Percentiles rank a stretch among this genome's conserved stretches.
These are phyloP conservation scores for Pogona vitticeps DNA, from an alignment of 2,113 vertebrate species.

Conservation along the genomic window DNA sequence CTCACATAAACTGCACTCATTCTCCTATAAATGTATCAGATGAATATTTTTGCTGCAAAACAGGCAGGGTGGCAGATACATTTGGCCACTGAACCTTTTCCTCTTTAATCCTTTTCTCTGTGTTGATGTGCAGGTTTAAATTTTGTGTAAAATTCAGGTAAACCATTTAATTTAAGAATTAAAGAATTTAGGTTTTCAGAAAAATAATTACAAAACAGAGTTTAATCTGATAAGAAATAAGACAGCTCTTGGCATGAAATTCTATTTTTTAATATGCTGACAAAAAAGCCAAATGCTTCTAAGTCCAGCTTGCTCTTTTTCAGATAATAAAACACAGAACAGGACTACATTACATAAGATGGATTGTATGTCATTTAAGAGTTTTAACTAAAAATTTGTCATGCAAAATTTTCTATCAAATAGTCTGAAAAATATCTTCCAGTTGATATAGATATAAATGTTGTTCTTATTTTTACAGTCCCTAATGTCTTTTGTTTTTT, in stretches of 20 bases:
- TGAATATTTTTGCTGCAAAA: constrained; percentile 50
- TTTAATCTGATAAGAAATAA: constrained; percentile 12
- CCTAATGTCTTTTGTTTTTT: constrained; percentile 27
- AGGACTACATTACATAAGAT: constrained; percentile 56
- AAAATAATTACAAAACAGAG: constrained; percentile 10
- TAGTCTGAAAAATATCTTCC: constrained; percentile 65
- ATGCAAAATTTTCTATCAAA: constrained; percentile 66
- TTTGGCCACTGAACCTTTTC: not conserved
- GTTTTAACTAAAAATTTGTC: constrained; percentile 64
- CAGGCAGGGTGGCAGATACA: not conserved
- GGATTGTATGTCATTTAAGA: constrained; percentile 59
- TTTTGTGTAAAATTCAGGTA: not conserved
- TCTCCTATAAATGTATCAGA: constrained; percentile 30
- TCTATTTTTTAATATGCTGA: constrained; percentile 24
- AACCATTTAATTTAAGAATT: not conserved
- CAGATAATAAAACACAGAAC: constrained; percentile 53
- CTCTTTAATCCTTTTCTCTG: not conserved
- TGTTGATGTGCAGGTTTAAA: not conserved
- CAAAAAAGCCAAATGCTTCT: constrained; percentile 29
- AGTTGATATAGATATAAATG: constrained; percentile 67
- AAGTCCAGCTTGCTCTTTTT: constrained; percentile 37
- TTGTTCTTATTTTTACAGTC: constrained; percentile 68
- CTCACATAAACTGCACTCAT: constrained; percentile 7
- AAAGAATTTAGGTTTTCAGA: not conserved
- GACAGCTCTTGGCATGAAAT: constrained; percentile 34